Evolutionary conservation across 1,140 invertebrate genomes (phyloP).

Genomic region (Aphelenchoides avenae): DNA sequence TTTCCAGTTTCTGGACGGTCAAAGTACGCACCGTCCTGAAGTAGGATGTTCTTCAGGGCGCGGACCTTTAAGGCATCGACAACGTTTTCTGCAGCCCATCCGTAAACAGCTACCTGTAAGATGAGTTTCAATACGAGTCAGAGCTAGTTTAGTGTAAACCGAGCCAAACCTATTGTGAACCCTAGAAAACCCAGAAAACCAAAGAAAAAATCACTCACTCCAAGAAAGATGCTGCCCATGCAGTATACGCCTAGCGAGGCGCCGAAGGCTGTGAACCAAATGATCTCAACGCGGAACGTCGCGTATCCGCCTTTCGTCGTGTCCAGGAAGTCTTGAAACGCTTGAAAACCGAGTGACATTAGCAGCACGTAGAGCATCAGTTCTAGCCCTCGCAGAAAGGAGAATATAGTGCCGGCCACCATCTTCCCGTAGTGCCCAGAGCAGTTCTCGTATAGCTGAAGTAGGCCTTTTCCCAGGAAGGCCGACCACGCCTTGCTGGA

Average conservation of each 20-base stretch:
- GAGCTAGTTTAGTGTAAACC: slow-evolving; percentile 10
- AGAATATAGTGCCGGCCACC: slow-evolving; percentile 16
- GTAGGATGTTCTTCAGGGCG: slow-evolving; percentile 59
- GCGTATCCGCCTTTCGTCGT: slow-evolving; percentile 1
- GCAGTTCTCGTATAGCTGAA: slow-evolving; percentile 1
- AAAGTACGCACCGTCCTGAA: slow-evolving; percentile 63
- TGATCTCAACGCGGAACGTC: background rate
- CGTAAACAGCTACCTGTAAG: slow-evolving; percentile 5
- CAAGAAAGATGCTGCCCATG: background rate
- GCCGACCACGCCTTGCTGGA: no score
- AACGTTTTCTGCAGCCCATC: slow-evolving; percentile 30
- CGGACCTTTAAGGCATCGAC: slow-evolving; percentile 19
- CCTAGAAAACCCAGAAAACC: no score
- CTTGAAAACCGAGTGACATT: slow-evolving; percentile 8
- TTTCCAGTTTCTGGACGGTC: slow-evolving; percentile 51
- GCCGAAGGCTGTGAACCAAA: background rate
- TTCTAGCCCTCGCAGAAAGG: slow-evolving; percentile 16
- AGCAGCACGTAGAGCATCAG: slow-evolving; percentile 17
- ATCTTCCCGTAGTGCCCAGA: slow-evolving; percentile 7
- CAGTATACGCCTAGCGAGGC: background rate
- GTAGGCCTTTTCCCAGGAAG: background rate
- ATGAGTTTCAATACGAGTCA: background rate
- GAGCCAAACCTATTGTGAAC: background rate
- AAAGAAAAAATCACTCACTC: background rate
- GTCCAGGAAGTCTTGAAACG: slow-evolving; percentile 1